Evolutionary conservation across 2,888 invertebrate species (phyloP), one percentile per base, ranked within the genome.

Genomic region (Willowsia nigromaculata): DNA sequence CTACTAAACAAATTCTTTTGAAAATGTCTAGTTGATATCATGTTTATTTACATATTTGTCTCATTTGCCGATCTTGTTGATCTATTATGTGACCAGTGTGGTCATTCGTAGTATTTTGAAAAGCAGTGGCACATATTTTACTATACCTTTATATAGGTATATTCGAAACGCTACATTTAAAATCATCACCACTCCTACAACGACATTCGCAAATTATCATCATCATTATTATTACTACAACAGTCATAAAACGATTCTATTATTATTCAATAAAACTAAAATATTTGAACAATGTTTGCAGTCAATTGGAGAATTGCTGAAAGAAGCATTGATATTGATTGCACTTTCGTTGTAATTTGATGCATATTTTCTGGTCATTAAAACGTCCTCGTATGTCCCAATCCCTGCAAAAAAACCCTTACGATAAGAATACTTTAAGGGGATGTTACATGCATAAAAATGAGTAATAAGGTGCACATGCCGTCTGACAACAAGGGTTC

Each of bases 11-110:
- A 65, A 65, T 59, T 65, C 65, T 30, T 27, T 13, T 30, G 30
- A 59, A 65, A 65, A 33, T 33, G 27, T 30, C 27, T 13, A 65
- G 30, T 30, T 65, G 65, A 65, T 27, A 65, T 65, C 65, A 65
- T 65, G 65, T 65, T 65, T 65, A 65, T 65, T 65, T 65, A 30
- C 65, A 65, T 65, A 65, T 65, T 65, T 65, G 65, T 65, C 65
- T 65, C 65, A 65, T 65, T 65, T 65, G n/a, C 65, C 1, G 30
- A 65, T 9, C 65, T 6, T 30, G 15, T 5, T 65, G 65, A 15
- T 65, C 65, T 15, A 65, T 30, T 65, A 15, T 30, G 65, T 65
- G 65, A 30, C 15, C 65, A 30, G 15, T 65, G 30, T 65, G 30
- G 27, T 5, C 27, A 65, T n/a, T 30, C n/a, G n/a, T 22, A 27